Evolutionary conservation across 2,888 invertebrate species (phyloP), one percentile per base, ranked within the genome.

Genomic region (Drosophila fulvimacula): DNA sequence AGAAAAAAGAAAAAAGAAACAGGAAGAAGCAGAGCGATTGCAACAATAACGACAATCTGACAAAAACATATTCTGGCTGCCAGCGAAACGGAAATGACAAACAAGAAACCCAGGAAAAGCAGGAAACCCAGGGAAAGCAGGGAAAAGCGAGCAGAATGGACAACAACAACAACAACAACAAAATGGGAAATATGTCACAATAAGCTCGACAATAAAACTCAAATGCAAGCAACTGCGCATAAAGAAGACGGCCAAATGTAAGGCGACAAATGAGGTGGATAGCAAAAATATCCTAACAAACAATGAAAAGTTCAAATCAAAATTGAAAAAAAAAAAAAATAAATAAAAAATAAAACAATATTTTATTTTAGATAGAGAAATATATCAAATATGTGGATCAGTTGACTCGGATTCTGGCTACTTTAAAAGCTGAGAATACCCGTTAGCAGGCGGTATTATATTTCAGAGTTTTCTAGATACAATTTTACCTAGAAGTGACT

Each of bases 201-300:
- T 72, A 76, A 69, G 63, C 77, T 69, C 57, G 64, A 73, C 64
- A 73, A 77, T 73, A 60, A 77, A 77, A 56, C 64, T 61, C 59
- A 62, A 77, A 73, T 73, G 69, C 63, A 69, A 69, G 71, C 53
- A 76, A 60, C 66, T 67, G 66, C 48, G 62, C 74, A 66, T 38
- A 15, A 53, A 15, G 13, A 39, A 36, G 15, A 27, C 19, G 19
- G 11, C 15, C 11, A 24, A 27, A 6, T 34, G 10, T 30, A 46
- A 53, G n/a, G 17, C 51, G 36, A 55, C 42, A 46, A 19, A 36
- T 21, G 9, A 15, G 11, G 13, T 39, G 27, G 64, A 64, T 36
- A 19, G 9, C 32, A 27, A 1, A 21, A 46, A 27, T 53, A 46
- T 52, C 7, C 64, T 53, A 42, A 27, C 17, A 32, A 39, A 46